Percentiles rank a stretch among this genome's conserved stretches.
Evolutionary conservation across 2,888 invertebrate genomes (phyloP).

Genomic region (Plagiodera versicolora): DNA sequence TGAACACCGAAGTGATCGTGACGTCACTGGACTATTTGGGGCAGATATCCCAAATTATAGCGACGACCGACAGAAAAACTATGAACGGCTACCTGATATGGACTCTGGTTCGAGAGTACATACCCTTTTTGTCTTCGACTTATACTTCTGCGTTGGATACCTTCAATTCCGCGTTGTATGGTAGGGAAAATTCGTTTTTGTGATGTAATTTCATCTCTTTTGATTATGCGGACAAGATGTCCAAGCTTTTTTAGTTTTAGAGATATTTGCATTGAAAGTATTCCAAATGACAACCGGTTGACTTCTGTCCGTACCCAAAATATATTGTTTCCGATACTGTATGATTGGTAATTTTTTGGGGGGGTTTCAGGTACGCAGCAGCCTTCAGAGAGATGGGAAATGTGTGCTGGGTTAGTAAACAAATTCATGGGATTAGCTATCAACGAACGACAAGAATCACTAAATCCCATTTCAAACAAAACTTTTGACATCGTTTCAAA

Average conservation of each 20-base stretch:
- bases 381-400: constrained; percentile 56
- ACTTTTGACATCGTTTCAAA: constrained; percentile 37
- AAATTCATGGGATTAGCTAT: constrained; percentile 57
- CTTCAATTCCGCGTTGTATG: constrained; percentile 45
- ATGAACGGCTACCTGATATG: constrained; percentile 64
- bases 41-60: constrained; percentile 57
- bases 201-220: too few species aligned
- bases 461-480: constrained; percentile 39
- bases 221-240: too few species aligned
- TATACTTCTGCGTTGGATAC: constrained; percentile 44
- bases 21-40: constrained; percentile 58
- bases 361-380: constrained; percentile 43
- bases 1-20: constrained; percentile 59
- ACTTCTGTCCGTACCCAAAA: too few species aligned
- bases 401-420: constrained; percentile 56
- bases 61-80: constrained; percentile 57
- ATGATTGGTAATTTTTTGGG: not conserved
- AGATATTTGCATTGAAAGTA: too few species aligned
- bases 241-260: too few species aligned
- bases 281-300: too few species aligned
- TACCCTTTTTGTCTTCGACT: constrained; percentile 59
- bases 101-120: constrained; percentile 59
- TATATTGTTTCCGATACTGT: not conserved
- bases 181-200: constrained; percentile 33
- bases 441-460: constrained; percentile 53